phyloP scores from a whole-genome alignment of 1,140 invertebrate species.

The Pseudomyrmex flavicornis region DNA sequence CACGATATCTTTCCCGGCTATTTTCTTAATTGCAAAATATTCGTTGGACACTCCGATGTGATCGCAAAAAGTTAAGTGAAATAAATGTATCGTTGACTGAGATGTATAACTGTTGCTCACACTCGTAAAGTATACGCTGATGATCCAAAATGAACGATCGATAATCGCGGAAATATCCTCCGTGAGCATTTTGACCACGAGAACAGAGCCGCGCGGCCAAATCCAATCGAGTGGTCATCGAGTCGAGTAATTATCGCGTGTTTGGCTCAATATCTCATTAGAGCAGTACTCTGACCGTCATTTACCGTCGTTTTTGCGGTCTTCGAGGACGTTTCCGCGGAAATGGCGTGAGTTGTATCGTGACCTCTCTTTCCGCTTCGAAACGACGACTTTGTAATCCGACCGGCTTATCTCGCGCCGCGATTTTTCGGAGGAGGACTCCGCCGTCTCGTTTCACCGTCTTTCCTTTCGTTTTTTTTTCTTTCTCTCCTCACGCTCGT shows the following conservation, averaged over 20 bases:
- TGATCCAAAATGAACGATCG: neutral
- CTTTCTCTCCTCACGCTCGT: neutral
- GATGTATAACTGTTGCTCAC: neutral
- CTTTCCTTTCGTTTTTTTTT: neutral
- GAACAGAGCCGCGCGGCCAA: neutral
- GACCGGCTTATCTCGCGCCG: conserved; percentile 17
- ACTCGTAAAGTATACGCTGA: neutral
- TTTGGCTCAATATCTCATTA: conserved; percentile 55
- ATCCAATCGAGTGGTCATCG: conserved; percentile 1
- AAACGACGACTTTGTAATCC: conserved; percentile 26
- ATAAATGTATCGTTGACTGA: neutral
- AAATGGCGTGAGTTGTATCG: neutral
- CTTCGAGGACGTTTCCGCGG: neutral
- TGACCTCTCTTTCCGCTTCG: neutral
- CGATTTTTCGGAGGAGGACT: conserved; percentile 24
- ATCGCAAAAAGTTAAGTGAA: neutral
- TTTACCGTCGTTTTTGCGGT: conserved; percentile 46
- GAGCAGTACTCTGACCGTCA: conserved; percentile 43
- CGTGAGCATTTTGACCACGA: neutral
- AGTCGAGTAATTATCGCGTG: conserved; percentile 63
- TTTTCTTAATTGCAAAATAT: neutral
- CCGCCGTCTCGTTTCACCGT: neutral
- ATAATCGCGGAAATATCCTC: neutral
- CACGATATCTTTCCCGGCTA: neutral
- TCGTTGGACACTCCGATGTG: neutral